Base-by-base conservation (phyloP, 2,113 vertebrate genomes). In the Semicossyphus pulcher region DNA sequence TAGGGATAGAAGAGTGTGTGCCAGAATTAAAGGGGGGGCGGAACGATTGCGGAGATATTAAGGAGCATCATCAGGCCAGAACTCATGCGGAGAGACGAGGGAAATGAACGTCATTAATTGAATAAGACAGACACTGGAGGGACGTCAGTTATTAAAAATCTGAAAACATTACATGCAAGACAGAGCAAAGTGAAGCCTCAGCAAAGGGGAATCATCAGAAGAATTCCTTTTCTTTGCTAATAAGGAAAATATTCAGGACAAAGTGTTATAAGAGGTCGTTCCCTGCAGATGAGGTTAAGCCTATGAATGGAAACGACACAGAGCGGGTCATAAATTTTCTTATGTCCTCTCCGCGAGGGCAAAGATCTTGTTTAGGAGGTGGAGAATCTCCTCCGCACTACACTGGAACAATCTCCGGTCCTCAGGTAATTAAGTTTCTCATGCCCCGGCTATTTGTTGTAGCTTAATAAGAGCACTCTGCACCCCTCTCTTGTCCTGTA, bases 51-150 rank as follows among this genome's bases (percentile, higher is more conserved):
- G 25, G 72, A 45, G 80, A 89, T 82, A 87, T 83, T 82, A 80
- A 56, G 63, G 45, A 82, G 73, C 58, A 31, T 76, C 76, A 81
- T 79, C 65, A 62, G 62, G 72, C 71, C 72, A 79, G 64, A 54
- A 52, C 28, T 81, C 74, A 48, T 7, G 29, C 15, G 6, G 67
- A 48, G 81, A 66, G 42, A 47, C n/a, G 1, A 69, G 56, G 65
- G 79, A 83, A 85, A 86, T 83, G 32, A 86, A 54, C 62, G 71
- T n/a, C 54, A 67, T 79, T 88, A 88, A 87, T 80, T 88, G 74
- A 83, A 86, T 72, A 68, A 79, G 76, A 60, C 76, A 45, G 59
- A 76, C 63, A 49, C 66, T 56, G 45, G 16, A 76, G 80, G 28
- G 20, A 76, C 63, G 57, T 23, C 10, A 47, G 64, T 83, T 74